These are phyloP conservation scores for Papilio xuthus DNA, from an alignment of 1,140 invertebrate genomes.

Conservation along the genomic window DNA sequence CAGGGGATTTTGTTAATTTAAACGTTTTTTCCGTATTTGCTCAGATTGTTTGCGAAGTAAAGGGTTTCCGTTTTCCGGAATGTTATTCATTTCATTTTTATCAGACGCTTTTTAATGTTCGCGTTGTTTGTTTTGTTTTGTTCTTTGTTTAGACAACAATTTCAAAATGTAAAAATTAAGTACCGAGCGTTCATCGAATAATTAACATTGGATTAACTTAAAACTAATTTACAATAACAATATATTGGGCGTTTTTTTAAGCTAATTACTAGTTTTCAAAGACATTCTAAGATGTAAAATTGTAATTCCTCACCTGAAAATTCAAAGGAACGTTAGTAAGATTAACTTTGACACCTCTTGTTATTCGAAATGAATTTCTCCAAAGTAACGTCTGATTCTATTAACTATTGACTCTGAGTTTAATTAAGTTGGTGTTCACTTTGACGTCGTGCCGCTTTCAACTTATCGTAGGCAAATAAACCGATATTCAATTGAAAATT, in stretches of 20 bases:
- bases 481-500: neutral
- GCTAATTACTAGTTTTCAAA: neutral
- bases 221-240: neutral
- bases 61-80: conserved; percentile 25
- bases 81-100: conserved; percentile 26
- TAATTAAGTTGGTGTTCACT: conserved; percentile 33
- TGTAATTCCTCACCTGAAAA: conserved; percentile 1
- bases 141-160: conserved; percentile 6
- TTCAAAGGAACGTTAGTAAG: conserved; percentile 17
- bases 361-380: conserved; percentile 35
- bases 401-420: conserved; percentile 36
- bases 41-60: conserved; percentile 27
- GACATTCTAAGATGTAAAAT: neutral
- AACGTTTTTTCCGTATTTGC: conserved; percentile 25
- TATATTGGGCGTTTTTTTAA: neutral
- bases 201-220: neutral
- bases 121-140: conserved; percentile 7
- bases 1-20: conserved; percentile 28
- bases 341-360: conserved; percentile 26
- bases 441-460: conserved; percentile 14
- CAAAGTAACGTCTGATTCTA: conserved; percentile 34
- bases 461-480: conserved; percentile 9
- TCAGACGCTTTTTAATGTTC: conserved; percentile 24
- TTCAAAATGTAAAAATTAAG: conserved; percentile 13
- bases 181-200: neutral